Evolutionary conservation across 2,113 vertebrate species (phyloP), one percentile per base, ranked within the genome.

Genomic region (Mobula birostris): DNA sequence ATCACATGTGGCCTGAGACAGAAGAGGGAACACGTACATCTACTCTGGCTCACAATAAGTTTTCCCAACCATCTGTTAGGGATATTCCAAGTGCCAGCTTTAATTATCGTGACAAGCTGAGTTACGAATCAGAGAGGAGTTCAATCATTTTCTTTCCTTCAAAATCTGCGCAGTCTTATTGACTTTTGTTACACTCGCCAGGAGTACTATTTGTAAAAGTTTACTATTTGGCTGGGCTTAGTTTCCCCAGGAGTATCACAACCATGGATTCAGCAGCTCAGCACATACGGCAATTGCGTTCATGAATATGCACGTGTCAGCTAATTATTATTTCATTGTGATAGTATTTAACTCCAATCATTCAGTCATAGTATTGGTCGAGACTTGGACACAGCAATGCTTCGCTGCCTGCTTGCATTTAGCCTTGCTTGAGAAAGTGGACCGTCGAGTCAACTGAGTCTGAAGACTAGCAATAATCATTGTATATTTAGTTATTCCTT

Each of bases 21-120:
- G 29, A 77, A 87, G 94, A 94, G 0, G 1, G 94, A 36, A 94
- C 94, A 94, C 2, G 76, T 94, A 63, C 56, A 94, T 94, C 94
- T 15, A 56, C 1, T 72, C 94, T 85, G 94, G 95, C 94, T 83
- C 94, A 95, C 94, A 92, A 94, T 95, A 94, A 7, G 27, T 94
- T 68, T 94, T 68, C 5, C 61, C n/a, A 94, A 94, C 95, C 96
- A 96, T 96, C 96, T 97, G 96, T 29, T 94, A 94, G 77, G 48
- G 90, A 94, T 88, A 94, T 82, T 17, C 94, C 8, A 11, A 61
- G 94, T 66, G 90, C 95, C 95, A 95, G 0, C 91, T 94, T 4
- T 0, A 94, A 95, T 96, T 95, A 94, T 85, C 7, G 79, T 95
- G 95, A 95, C 0, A 36, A 27, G 40, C 74, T 94, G 63, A 40